Percentiles rank a stretch among this genome's conserved stretches.
Conservation (phyloP, 2,797 vertebrate genomes). For the Clarias pachynema region DNA sequence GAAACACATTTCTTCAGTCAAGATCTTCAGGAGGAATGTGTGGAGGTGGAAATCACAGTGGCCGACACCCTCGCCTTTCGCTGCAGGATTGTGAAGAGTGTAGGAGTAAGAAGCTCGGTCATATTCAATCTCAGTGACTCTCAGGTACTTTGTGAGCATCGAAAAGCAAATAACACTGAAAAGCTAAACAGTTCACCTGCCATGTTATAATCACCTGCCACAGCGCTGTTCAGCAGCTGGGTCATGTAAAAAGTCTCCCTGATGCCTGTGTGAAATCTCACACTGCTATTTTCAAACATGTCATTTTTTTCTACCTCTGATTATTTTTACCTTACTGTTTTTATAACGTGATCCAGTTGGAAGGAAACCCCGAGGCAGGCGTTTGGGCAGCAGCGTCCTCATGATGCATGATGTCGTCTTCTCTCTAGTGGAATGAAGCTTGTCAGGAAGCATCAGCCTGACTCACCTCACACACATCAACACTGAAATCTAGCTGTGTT, state of each 20-base stretch:
- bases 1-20: background rate
- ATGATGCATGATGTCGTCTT: constrained; percentile 41
- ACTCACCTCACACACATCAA: constrained; percentile 57
- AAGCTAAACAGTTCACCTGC: background rate
- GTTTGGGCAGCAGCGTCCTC: constrained; percentile 52
- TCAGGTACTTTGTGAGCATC: background rate
- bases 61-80: background rate
- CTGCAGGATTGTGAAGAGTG: constrained; percentile 6
- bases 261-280: background rate
- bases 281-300: constrained; percentile 45
- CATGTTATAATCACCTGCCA: too few relatives aligned
- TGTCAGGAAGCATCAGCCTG: constrained; percentile 63
- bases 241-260: too few relatives aligned
- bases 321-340: constrained; percentile 59
- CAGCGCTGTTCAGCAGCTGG: too few relatives aligned
- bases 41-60: background rate
- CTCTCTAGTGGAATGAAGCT: constrained; percentile 58
- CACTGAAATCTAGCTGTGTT: constrained; percentile 23
- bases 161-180: background rate
- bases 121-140: background rate
- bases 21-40: background rate
- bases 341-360: constrained; percentile 53
- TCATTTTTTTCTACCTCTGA: constrained; percentile 9
- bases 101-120: background rate
- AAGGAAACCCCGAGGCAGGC: constrained; percentile 53